A percentile compares a stretch with the other conserved stretches of the same genome.
Evolutionary conservation across 2,113 vertebrate genomes (phyloP).

Genomic region (Nibea coibor): DNA sequence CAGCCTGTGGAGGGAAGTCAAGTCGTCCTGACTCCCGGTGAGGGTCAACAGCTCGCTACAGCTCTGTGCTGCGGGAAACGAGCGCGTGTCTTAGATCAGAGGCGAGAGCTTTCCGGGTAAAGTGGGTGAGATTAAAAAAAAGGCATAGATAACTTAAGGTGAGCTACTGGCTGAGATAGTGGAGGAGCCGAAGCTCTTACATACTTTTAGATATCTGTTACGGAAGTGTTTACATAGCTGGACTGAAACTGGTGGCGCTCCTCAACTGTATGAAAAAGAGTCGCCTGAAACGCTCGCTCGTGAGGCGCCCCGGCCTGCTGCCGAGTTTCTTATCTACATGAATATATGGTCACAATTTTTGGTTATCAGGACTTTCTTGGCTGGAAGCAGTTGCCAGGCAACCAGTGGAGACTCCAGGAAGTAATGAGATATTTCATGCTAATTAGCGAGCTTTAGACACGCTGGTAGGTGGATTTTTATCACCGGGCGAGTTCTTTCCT

Average conservation of each 20-base stretch:
- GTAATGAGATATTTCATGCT: background rate
- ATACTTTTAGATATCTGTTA: too few species aligned
- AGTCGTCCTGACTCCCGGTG: slow-evolving; percentile 44
- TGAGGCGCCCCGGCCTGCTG: too few species aligned
- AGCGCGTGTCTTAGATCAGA: slow-evolving; percentile 38
- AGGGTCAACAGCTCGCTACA: slow-evolving; percentile 32
- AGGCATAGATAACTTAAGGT: background rate
- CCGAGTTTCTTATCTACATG: background rate
- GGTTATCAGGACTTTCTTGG: background rate
- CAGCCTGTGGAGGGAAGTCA: slow-evolving; percentile 40
- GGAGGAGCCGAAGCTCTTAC: background rate
- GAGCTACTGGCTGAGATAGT: background rate
- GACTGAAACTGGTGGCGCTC: too few species aligned
- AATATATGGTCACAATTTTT: background rate
- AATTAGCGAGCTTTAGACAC: background rate
- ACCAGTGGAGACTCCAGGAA: background rate
- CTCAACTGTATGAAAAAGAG: too few species aligned
- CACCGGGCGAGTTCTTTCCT: background rate
- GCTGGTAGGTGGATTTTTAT: background rate
- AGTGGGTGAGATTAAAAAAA: background rate
- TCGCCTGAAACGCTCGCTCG: too few species aligned
- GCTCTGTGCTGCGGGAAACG: background rate
- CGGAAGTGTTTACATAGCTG: too few species aligned
- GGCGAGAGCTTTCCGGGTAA: background rate
- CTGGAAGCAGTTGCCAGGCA: background rate